phyloP scores from a whole-genome alignment of 2,797 vertebrate genomes.

The Sebastes diploproa region DNA sequence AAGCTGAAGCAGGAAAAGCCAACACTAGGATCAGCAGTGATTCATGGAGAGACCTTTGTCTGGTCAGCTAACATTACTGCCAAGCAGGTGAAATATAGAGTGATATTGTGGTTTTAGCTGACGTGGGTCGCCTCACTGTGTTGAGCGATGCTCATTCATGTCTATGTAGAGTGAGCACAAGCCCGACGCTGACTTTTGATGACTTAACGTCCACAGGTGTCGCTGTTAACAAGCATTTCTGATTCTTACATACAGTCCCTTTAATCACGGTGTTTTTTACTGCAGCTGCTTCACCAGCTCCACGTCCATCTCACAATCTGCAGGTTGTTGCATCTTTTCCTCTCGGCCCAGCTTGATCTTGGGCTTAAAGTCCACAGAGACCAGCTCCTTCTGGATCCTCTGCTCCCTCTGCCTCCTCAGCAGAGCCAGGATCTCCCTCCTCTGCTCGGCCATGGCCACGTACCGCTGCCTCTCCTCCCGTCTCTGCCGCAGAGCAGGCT shows the following conservation, averaged over 20 bases:
- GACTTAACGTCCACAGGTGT: no score
- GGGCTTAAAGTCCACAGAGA: slow-evolving; percentile 23
- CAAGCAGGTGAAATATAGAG: no score
- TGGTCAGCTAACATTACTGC: no score
- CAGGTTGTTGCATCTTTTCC: neutral
- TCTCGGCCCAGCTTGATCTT: neutral
- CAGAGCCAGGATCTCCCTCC: slow-evolving; percentile 62
- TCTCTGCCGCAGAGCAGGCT: neutral
- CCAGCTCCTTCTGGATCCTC: slow-evolving; percentile 63
- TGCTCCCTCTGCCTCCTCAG: slow-evolving; percentile 59
- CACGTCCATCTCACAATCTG: slow-evolving; percentile 24
- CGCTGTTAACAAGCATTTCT: no score
- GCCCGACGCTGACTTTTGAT: accelerated
- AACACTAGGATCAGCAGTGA: no score
- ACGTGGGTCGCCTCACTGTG: no score
- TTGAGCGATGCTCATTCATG: no score
- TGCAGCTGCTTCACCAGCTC: slow-evolving; percentile 59
- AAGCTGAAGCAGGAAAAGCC: no score
- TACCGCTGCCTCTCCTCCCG: slow-evolving; percentile 63
- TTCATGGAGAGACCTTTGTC: no score
- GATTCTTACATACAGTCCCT: no score
- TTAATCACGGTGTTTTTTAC: neutral
- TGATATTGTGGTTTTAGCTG: no score
- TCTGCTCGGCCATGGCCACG: slow-evolving; percentile 57
- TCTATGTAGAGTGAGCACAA: no score